Conservation (phyloP, 2,113 vertebrate genomes). For the Oreochromis aureus region DNA sequence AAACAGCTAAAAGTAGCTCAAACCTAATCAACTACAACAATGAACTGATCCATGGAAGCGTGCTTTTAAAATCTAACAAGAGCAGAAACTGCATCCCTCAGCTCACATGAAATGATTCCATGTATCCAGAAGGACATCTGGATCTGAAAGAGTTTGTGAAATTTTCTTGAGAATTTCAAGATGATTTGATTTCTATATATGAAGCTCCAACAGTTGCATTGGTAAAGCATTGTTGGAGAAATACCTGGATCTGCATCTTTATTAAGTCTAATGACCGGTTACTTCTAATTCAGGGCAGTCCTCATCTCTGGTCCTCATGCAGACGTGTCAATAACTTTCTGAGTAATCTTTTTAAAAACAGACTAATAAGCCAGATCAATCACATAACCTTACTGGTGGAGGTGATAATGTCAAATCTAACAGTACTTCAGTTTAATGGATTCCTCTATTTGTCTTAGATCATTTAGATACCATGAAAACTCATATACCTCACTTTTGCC, state of each 20-base stretch:
- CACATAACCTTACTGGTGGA: background rate
- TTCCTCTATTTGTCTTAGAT: background rate
- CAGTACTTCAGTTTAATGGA: background rate
- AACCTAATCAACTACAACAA: background rate
- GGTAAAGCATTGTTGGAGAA: background rate
- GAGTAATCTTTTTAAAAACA: background rate
- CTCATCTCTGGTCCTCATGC: background rate
- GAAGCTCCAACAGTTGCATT: background rate
- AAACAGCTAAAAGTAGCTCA: too few relatives aligned
- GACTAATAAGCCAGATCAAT: background rate
- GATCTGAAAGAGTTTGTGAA: background rate
- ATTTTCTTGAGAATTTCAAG: background rate
- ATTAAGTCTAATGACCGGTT: background rate
- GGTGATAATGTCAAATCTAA: background rate
- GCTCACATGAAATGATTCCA: background rate
- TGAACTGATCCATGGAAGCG: background rate
- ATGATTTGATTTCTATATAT: background rate
- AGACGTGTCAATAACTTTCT: fast-evolving
- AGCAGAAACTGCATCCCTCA: background rate
- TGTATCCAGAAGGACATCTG: background rate
- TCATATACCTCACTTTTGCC: background rate
- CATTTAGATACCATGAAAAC: background rate
- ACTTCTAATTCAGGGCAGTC: background rate
- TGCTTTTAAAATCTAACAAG: background rate
- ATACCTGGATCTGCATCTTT: background rate